Evolutionary conservation across 2,888 invertebrate genomes (phyloP).

Genomic region (Eupeodes latifasciatus): DNA sequence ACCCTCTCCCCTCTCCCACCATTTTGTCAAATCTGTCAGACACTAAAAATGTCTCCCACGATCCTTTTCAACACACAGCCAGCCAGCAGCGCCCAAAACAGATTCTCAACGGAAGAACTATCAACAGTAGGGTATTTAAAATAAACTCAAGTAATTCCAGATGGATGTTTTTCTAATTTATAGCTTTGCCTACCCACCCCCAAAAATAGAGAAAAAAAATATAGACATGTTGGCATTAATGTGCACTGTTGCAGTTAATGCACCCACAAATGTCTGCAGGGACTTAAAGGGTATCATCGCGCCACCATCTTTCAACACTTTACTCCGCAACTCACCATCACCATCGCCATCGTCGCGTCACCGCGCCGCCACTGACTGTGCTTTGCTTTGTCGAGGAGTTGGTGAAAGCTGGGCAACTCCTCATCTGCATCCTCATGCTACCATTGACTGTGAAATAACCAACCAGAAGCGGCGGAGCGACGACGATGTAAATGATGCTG

Average conservation of each 20-base stretch:
- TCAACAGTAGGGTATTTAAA: slow-evolving; percentile 17
- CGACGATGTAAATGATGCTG: slow-evolving; percentile 11
- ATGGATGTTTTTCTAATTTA: slow-evolving; percentile 72
- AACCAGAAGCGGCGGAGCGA: background rate
- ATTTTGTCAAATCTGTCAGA: slow-evolving; percentile 29
- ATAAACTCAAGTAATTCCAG: slow-evolving; percentile 64
- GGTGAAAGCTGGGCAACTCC: slow-evolving; percentile 63
- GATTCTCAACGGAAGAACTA: slow-evolving; percentile 13
- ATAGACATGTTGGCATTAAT: slow-evolving; percentile 70
- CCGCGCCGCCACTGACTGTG: too few relatives aligned
- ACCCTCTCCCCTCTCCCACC: background rate
- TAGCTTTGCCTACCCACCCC: slow-evolving; percentile 42
- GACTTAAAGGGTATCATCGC: slow-evolving; percentile 70
- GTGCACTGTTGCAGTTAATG: slow-evolving; percentile 60
- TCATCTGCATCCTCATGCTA: slow-evolving; percentile 33
- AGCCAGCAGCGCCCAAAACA: background rate
- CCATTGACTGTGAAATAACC: slow-evolving; percentile 33
- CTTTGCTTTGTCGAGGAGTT: slow-evolving; percentile 43
- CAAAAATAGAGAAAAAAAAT: slow-evolving; percentile 34
- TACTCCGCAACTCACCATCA: slow-evolving; percentile 28
- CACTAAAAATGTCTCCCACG: slow-evolving; percentile 64
- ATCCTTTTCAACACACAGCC: slow-evolving; percentile 1
- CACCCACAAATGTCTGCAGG: slow-evolving; percentile 68
- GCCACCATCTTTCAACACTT: slow-evolving; percentile 51
- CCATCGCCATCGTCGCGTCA: background rate